These are phyloP conservation scores for Poeciliopsis occidentalis DNA, from an alignment of 2,113 vertebrate species.

Conservation along the genomic window DNA sequence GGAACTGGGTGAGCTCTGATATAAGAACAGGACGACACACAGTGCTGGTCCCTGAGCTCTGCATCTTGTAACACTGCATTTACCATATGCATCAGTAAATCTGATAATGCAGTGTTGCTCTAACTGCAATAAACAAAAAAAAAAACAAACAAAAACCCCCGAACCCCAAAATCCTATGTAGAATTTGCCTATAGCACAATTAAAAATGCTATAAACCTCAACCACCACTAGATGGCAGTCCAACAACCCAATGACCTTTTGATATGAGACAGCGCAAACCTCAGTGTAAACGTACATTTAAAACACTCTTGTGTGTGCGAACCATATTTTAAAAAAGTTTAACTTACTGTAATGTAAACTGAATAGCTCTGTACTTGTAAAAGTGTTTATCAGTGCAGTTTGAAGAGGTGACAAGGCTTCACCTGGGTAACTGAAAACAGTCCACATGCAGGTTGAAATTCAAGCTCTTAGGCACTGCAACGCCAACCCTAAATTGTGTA, in stretches of 20 bases:
- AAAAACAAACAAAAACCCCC: not conserved
- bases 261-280: conserved; percentile 29
- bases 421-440: conserved; percentile 56
- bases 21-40: conserved; percentile 3
- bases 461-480: conserved; percentile 16
- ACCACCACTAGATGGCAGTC: conserved; percentile 28
- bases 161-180: not conserved
- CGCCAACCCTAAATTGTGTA: conserved; percentile 5
- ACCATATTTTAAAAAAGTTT: conserved; percentile 1
- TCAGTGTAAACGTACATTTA: conserved; percentile 51
- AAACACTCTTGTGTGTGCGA: conserved; percentile 21
- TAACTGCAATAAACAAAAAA: not conserved
- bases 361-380: conserved; percentile 27
- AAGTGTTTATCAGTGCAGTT: conserved; percentile 68
- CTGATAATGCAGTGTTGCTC: not conserved
- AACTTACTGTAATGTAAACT: conserved; percentile 33
- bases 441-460: conserved; percentile 8
- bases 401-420: conserved; percentile 50
- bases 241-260: conserved; percentile 3
- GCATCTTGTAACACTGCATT: conserved; percentile 18
- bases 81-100: not conserved
- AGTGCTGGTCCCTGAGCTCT: conserved; percentile 52
- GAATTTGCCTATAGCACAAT: conserved; percentile 3
- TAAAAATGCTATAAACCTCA: conserved; percentile 20
- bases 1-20: conserved; percentile 13